A percentile compares a stretch with the other conserved stretches of the same genome.
These are phyloP conservation scores for Tethea ocularis DNA, from an alignment of 2,888 invertebrate species.

Conservation along the genomic window DNA sequence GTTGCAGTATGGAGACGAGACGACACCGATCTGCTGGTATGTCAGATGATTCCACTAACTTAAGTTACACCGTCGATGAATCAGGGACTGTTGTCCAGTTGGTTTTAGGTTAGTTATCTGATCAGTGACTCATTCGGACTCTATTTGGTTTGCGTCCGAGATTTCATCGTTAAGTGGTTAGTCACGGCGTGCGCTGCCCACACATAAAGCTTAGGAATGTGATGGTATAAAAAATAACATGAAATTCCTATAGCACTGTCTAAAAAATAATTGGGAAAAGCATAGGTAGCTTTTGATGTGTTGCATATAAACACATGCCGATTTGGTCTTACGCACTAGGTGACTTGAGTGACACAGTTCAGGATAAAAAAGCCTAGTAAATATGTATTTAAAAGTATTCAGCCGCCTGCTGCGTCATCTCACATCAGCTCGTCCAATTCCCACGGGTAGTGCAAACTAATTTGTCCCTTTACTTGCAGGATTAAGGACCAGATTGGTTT, in stretches of 20 bases:
- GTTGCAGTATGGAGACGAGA: no score
- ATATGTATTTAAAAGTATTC: slow-evolving; percentile 36
- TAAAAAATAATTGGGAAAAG: background rate
- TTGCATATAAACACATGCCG: slow-evolving; percentile 10
- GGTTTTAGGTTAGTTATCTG: slow-evolving; percentile 33
- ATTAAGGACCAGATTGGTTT: slow-evolving; percentile 44
- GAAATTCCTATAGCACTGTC: background rate
- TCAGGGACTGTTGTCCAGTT: slow-evolving; percentile 25
- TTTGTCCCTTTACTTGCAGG: slow-evolving; percentile 32
- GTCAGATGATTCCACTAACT: no score
- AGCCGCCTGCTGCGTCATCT: slow-evolving; percentile 46
- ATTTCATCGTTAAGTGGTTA: slow-evolving; percentile 51
- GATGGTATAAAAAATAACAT: slow-evolving; percentile 14
- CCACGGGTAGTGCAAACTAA: slow-evolving; percentile 46
- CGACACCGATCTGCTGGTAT: no score
- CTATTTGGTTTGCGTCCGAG: slow-evolving; percentile 39
- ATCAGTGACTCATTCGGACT: slow-evolving; percentile 47
- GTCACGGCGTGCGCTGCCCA: slow-evolving; percentile 31
- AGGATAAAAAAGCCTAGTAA: background rate
- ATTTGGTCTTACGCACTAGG: background rate
- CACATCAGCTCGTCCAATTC: slow-evolving; percentile 42
- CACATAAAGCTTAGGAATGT: slow-evolving; percentile 28
- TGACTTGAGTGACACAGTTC: slow-evolving; percentile 23
- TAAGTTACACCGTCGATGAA: slow-evolving; percentile 28
- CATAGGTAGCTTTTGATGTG: no score